phyloP scores from a whole-genome alignment of 2,797 vertebrate genomes.

The Gouania willdenowi region DNA sequence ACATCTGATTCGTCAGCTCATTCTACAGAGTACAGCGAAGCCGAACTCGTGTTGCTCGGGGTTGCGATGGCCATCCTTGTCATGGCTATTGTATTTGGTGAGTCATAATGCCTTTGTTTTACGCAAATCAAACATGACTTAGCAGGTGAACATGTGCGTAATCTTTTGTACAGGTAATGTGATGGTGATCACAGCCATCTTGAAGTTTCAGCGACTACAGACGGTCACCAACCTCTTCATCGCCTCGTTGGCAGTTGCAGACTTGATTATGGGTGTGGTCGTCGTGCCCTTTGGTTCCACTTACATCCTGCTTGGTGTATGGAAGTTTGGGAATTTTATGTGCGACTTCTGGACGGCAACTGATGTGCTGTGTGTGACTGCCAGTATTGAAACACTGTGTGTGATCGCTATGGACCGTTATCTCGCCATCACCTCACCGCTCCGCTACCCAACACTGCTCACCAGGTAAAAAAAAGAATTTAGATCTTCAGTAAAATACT shows the following conservation, averaged over 20 bases:
- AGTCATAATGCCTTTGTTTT: background rate
- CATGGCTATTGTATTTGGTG: slow-evolving; percentile 87
- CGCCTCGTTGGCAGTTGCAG: slow-evolving; percentile 90
- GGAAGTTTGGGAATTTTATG: slow-evolving; percentile 90
- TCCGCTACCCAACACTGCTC: slow-evolving; percentile 85
- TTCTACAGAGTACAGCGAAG: slow-evolving; percentile 60
- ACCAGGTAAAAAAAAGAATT: slow-evolving; percentile 46
- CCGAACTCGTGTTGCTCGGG: slow-evolving; percentile 80
- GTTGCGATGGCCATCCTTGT: slow-evolving; percentile 87
- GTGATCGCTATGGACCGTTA: slow-evolving; percentile 96
- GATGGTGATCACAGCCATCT: slow-evolving; percentile 91
- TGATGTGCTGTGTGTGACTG: slow-evolving; percentile 93
- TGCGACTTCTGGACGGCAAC: slow-evolving; percentile 93
- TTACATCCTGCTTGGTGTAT: slow-evolving; percentile 84
- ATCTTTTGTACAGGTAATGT: slow-evolving; percentile 75
- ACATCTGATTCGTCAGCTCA: background rate
- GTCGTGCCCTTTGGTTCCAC: slow-evolving; percentile 92
- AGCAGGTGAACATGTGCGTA: background rate
- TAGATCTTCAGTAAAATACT: background rate
- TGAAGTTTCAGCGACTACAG: slow-evolving; percentile 90
- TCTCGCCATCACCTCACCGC: slow-evolving; percentile 92
- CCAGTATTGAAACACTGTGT: slow-evolving; percentile 96
- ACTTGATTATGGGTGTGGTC: slow-evolving; percentile 92
- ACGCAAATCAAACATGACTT: background rate
- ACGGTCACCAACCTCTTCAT: slow-evolving; percentile 97